Conservation (phyloP, 2,888 invertebrate species). For the Urechis unicinctus region DNA sequence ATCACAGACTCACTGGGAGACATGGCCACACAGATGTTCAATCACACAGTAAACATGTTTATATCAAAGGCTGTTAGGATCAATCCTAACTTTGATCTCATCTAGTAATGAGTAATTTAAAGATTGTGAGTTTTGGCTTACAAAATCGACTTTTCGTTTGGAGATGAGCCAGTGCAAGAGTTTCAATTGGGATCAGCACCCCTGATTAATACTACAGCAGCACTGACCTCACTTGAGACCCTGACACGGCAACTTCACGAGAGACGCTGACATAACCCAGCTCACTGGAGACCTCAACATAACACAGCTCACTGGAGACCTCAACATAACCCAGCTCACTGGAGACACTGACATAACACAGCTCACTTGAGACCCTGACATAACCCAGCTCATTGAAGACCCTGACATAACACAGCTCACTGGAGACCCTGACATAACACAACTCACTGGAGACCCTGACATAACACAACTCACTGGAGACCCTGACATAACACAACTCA, state of each 20-base stretch:
- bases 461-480: background rate
- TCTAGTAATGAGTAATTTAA: background rate
- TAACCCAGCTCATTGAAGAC: no score
- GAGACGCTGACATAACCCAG: no score
- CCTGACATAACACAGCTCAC: no score
- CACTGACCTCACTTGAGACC: conserved; percentile 23
- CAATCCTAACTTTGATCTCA: no score
- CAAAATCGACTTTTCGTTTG: no score
- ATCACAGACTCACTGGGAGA: background rate
- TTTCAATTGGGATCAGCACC: conserved; percentile 18
- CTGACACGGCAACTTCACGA: background rate
- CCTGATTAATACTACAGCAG: conserved; percentile 17
- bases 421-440: background rate
- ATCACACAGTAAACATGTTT: no score
- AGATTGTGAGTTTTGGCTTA: background rate
- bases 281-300: background rate
- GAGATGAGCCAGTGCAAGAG: conserved; percentile 1
- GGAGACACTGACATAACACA: background rate
- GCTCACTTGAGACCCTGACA: no score
- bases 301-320: no score
- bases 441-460: no score
- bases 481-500: background rate
- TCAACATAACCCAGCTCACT: background rate
- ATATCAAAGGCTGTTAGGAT: no score
- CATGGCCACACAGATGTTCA: background rate